Conservation (phyloP, 1,140 invertebrate genomes). For the Gonioctena quinquepunctata region DNA sequence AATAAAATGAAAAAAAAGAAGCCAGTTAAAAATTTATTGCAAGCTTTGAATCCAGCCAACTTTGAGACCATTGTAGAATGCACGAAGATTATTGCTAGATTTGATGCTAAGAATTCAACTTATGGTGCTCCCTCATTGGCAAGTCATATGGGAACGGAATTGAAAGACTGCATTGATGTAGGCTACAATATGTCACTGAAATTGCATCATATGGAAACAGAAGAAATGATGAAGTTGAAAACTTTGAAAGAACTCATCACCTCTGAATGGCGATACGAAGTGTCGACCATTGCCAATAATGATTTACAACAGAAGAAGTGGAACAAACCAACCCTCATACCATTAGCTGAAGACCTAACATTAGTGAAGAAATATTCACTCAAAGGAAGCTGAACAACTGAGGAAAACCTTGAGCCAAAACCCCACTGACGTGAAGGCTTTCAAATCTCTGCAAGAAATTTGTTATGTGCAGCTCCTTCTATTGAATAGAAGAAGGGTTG, state of each 20-base stretch:
- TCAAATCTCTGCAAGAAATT: slow-evolving; percentile 5
- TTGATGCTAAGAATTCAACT: slow-evolving; percentile 23
- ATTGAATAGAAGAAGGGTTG: slow-evolving; percentile 8
- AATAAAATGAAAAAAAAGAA: slow-evolving; percentile 39
- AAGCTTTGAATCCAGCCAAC: slow-evolving; percentile 33
- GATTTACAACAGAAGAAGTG: slow-evolving; percentile 9
- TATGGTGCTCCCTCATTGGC: slow-evolving; percentile 32
- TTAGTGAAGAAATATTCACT: neutral
- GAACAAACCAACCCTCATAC: slow-evolving; percentile 2
- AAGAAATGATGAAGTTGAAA: neutral
- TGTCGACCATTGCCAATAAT: neutral
- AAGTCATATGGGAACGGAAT: slow-evolving; percentile 27
- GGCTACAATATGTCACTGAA: neutral
- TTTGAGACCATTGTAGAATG: slow-evolving; percentile 27
- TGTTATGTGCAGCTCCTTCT: slow-evolving; percentile 2
- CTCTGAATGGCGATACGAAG: neutral
- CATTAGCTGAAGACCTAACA: neutral
- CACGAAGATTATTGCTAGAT: slow-evolving; percentile 29
- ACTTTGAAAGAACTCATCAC: neutral
- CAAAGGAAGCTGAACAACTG: neutral
- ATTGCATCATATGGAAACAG: neutral
- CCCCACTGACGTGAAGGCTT: neutral
- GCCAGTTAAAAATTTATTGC: slow-evolving; percentile 34
- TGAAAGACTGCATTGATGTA: slow-evolving; percentile 27
- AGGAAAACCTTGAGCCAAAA: neutral